Percentiles rank a stretch among this genome's conserved stretches.
Conservation (phyloP, 2,888 invertebrate species). For the Eupithecia subfuscata region DNA sequence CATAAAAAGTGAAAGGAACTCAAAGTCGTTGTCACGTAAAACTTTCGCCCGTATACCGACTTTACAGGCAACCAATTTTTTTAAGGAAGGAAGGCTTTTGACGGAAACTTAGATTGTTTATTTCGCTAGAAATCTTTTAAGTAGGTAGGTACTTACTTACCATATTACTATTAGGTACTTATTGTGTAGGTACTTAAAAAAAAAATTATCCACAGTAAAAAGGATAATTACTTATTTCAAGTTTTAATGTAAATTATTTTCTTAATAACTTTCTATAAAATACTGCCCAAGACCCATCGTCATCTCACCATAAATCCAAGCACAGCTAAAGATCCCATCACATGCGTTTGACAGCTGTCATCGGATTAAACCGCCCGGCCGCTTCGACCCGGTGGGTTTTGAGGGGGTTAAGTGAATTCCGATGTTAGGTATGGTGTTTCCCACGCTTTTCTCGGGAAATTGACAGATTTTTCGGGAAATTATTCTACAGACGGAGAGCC, state of each 20-base stretch:
- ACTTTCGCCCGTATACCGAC: too few species aligned
- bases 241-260: neutral
- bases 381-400: slow-evolving; percentile 7
- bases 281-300: neutral
- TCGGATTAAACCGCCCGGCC: slow-evolving; percentile 22
- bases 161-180: too few species aligned
- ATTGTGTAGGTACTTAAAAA: neutral
- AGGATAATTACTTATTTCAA: neutral
- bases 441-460: slow-evolving; percentile 22
- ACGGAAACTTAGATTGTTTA: neutral
- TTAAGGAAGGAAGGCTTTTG: neutral
- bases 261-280: neutral
- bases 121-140: neutral
- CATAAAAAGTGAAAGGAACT: too few species aligned
- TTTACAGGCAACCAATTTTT: too few species aligned
- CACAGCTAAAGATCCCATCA: neutral
- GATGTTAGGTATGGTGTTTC: slow-evolving; percentile 25
- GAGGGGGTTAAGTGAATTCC: slow-evolving; percentile 32
- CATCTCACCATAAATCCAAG: neutral
- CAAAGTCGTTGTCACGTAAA: too few species aligned
- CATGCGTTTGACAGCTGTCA: slow-evolving; percentile 33
- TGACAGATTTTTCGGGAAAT: slow-evolving; percentile 7
- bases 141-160: neutral
- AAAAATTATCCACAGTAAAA: neutral
- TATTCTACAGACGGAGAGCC: neutral